Evolutionary conservation across 2,888 invertebrate genomes (phyloP), one percentile per base, ranked within the genome.

Genomic region (Lasioglossum marginatum): DNA sequence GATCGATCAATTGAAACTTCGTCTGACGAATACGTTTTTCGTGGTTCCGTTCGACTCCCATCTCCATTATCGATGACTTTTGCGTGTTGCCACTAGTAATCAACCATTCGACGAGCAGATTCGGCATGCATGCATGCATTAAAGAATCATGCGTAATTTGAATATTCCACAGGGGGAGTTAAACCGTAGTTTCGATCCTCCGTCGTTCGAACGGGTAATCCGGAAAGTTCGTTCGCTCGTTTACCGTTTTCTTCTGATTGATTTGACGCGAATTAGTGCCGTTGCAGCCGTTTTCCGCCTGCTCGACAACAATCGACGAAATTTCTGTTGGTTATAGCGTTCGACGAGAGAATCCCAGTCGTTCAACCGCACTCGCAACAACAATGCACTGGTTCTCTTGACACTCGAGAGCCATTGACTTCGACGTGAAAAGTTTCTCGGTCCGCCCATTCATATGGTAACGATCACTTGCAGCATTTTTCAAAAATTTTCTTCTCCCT

Each of bases 261-360:
- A 74, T 76, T 82, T 8, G 19, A 14, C 45, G n/a, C n/a, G 34
- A 83, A 83, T 88, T 88, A 83, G 86, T 88, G 79, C 88, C 88
- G 86, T 88, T 88, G 52, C 52, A 48, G 80, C 72, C 78, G 14
- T 27, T 52, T n/a, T 10, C n/a, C 57, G 57, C 2, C 2, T 31
- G n/a, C 12, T 19, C 12, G n/a, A 37, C 23, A 27, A 37, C 6
- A 23, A n/a, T 43, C 68, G n/a, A 40, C 66, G 73, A 75, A 63
- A 57, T 27, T 23, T 10, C n/a, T 6, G n/a, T 8, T 19, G 45
- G 34, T 73, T 40, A n/a, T 12, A 10, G 34, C n/a, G 52, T 34
- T 40, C 23, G 16, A 37, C 37, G 31, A 78, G 31, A 23, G 31
- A 31, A 71, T n/a, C 45, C 14, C 60, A n/a, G 60, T 16, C 23